Evolutionary conservation across 1,140 invertebrate species (phyloP).

Genomic region (Anoplophora glabripennis): DNA sequence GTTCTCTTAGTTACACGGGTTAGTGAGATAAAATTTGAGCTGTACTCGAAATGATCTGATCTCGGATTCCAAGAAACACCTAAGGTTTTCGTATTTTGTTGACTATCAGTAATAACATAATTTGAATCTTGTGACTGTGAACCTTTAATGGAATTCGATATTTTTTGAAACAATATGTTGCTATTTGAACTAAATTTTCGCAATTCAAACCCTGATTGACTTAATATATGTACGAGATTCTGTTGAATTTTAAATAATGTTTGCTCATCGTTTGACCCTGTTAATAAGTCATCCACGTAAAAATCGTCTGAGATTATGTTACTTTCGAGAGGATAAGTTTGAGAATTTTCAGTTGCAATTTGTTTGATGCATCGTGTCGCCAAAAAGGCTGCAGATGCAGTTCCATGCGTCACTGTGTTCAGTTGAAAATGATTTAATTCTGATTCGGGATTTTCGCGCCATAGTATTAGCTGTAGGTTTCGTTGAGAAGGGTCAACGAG

Average conservation of each 20-base stretch:
- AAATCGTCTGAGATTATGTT: not conserved
- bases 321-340: not conserved
- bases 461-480: not conserved
- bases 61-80: constrained; percentile 41
- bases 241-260: constrained; percentile 26
- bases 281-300: constrained; percentile 46
- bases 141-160: not conserved
- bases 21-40: constrained; percentile 10
- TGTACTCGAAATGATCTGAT: constrained; percentile 39
- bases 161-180: not conserved
- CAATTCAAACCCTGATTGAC: constrained; percentile 22
- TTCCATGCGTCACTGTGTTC: not conserved
- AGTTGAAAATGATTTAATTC: not conserved
- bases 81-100: constrained; percentile 34
- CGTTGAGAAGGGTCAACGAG: constrained; percentile 20
- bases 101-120: constrained; percentile 2
- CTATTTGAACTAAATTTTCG: constrained; percentile 35
- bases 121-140: not conserved
- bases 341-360: not conserved
- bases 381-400: not conserved
- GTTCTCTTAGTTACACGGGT: constrained; percentile 41
- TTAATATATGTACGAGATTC: constrained; percentile 29
- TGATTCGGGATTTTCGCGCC: not conserved
- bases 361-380: not conserved
- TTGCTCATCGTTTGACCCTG: constrained; percentile 38